Evolutionary conservation across 2,113 vertebrate species (phyloP), one percentile per base, ranked within the genome.

Genomic region (Perca flavescens): DNA sequence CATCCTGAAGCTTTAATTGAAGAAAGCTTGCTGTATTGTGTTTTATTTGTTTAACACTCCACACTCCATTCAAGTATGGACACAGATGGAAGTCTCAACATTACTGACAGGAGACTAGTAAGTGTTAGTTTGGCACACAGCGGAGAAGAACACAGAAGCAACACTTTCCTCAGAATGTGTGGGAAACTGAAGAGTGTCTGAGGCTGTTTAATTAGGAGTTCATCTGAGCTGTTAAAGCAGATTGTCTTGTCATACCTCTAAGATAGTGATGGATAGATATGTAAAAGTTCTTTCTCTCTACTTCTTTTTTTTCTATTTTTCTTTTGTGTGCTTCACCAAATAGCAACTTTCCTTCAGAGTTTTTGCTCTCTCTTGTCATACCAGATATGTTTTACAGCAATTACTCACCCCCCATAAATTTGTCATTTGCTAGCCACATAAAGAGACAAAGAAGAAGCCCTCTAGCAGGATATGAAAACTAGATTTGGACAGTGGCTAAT

Each of bases 71-170:
- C 40, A 79, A 80, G 74, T 49, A 75, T 2, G 28, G 77, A 88
- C 83, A 71, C 93, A 92, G 93, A 92, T 93, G 91, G 93, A 92
- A 79, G 85, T 82, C 75, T 78, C 77, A 79, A 43, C 74, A 73
- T 88, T 57, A 36, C 79, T 88, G 81, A 89, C 89, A 81, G 81
- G 57, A 86, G 83, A 86, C 49, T 68, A 85, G 89, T 89, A 91
- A 85, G 91, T 88, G 91, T 92, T 85, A 91, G 81, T 63, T 88
- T 85, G 75, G 77, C 70, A 25, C 80, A 36, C 76, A 65, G 80
- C 16, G 22, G 81, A 77, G 62, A 74, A 25, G 66, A 77, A 81
- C 63, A 70, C 70, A 86, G 85, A 91, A 90, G 70, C 88, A 87
- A 92, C 91, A 90, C 92, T 87, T 92, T 84, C 46, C 57, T 40